Evolutionary conservation across 2,113 vertebrate genomes (phyloP).

Genomic region (Microcebus murinus): DNA sequence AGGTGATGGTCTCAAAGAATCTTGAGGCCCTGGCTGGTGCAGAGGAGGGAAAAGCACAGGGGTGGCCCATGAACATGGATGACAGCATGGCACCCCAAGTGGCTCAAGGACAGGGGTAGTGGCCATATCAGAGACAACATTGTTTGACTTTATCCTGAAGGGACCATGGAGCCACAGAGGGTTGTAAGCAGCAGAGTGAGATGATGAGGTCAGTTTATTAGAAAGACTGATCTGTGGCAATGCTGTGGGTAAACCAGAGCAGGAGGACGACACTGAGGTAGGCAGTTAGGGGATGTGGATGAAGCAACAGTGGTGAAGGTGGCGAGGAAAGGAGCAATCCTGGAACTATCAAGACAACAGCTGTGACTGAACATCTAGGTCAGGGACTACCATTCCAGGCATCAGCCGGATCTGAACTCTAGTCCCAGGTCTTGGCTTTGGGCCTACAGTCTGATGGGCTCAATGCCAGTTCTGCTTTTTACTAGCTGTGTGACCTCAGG

Average conservation of each 20-base stretch:
- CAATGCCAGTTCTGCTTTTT: neutral
- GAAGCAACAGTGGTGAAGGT: fast-evolving
- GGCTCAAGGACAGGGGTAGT: neutral
- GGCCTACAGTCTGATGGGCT: neutral
- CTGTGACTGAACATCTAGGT: neutral
- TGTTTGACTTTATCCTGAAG: neutral
- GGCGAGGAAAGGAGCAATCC: neutral
- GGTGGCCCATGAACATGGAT: fast-evolving
- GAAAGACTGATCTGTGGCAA: neutral
- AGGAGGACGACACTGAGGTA: neutral
- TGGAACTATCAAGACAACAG: neutral
- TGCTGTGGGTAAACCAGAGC: fast-evolving
- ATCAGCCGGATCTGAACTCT: neutral
- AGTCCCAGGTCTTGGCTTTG: neutral
- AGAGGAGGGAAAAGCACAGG: neutral
- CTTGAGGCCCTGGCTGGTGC: neutral
- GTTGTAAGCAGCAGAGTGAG: neutral
- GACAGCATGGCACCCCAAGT: fast-evolving
- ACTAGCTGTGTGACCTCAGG: constrained; percentile 70
- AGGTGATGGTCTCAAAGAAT: neutral
- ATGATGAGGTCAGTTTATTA: neutral
- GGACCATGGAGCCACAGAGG: neutral
- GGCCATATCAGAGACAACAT: neutral
- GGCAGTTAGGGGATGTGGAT: neutral
- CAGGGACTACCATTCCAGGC: neutral